Evolutionary conservation across 2,113 vertebrate genomes (phyloP).

Genomic region (Poecilia latipinna): DNA sequence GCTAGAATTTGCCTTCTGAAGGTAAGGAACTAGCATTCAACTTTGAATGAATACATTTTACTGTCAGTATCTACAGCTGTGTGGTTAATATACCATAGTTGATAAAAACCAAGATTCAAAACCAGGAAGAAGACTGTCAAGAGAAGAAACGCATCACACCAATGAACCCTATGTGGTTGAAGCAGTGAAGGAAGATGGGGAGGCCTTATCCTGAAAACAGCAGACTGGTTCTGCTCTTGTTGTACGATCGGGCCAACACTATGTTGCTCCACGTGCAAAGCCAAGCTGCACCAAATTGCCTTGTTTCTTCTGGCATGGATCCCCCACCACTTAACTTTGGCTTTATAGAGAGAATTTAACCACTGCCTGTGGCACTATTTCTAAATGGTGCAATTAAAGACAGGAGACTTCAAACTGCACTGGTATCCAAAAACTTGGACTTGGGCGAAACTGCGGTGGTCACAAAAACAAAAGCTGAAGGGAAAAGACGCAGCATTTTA

Average conservation of each 20-base stretch:
- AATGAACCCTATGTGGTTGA: too few relatives aligned
- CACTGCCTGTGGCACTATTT: slow-evolving; percentile 36
- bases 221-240: background rate
- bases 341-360: slow-evolving; percentile 15
- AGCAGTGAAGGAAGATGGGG: too few relatives aligned
- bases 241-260: slow-evolving; percentile 48
- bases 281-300: slow-evolving; percentile 10
- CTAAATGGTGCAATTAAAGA: slow-evolving; percentile 47
- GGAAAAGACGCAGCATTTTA: too few relatives aligned
- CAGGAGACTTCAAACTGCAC: slow-evolving; percentile 41
- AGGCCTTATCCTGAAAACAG: too few relatives aligned
- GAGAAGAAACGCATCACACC: too few relatives aligned
- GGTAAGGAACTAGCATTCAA: too few relatives aligned
- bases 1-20: too few relatives aligned
- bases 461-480: background rate
- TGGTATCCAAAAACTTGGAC: slow-evolving; percentile 11
- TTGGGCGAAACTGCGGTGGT: slow-evolving; percentile 11
- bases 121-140: too few relatives aligned
- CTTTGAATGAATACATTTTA: too few relatives aligned
- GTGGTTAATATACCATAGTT: too few relatives aligned
- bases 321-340: slow-evolving; percentile 37
- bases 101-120: too few relatives aligned
- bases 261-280: slow-evolving; percentile 54
- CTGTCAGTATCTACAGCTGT: too few relatives aligned
- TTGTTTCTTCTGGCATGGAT: slow-evolving; percentile 51